Percentiles rank a stretch among this genome's conserved stretches.
Evolutionary conservation across 1,140 invertebrate species (phyloP).

Genomic region (Heliconius eleuchia): DNA sequence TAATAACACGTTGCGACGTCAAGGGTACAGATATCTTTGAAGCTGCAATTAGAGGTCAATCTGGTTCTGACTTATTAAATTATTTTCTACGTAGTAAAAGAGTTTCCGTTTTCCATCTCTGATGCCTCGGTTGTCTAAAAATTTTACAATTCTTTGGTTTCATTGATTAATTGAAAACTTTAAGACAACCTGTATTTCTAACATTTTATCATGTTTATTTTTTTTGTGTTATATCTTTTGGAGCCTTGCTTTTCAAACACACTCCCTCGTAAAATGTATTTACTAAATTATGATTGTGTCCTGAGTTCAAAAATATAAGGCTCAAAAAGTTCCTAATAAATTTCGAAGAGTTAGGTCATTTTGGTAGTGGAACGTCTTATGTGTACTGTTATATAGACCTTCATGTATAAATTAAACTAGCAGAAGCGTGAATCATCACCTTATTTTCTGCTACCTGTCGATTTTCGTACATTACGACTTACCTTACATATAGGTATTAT

Average conservation of each 20-base stretch:
- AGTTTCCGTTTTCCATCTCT: too few species aligned
- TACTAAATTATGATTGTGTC: too few species aligned
- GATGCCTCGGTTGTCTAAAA: too few species aligned
- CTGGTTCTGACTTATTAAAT: background rate
- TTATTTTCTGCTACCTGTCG: background rate
- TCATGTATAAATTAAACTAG: background rate
- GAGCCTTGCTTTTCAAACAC: background rate
- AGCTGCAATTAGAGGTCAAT: background rate
- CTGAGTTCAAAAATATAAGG: too few species aligned
- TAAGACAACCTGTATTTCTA: background rate
- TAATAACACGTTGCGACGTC: background rate
- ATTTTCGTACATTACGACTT: background rate
- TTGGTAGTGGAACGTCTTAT: background rate
- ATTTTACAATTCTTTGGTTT: background rate
- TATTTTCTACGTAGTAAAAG: too few species aligned
- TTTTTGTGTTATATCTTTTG: background rate
- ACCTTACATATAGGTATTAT: too few species aligned
- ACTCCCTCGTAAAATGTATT: background rate
- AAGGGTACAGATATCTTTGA: background rate
- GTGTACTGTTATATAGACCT: background rate
- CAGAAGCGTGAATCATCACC: slow-evolving; percentile 1
- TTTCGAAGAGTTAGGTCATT: background rate
- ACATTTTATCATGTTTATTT: background rate
- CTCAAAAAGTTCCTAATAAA: background rate
- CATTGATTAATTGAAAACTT: background rate